Conservation (phyloP, 2,888 invertebrate species). For the Troglohyphantes excavatus region DNA sequence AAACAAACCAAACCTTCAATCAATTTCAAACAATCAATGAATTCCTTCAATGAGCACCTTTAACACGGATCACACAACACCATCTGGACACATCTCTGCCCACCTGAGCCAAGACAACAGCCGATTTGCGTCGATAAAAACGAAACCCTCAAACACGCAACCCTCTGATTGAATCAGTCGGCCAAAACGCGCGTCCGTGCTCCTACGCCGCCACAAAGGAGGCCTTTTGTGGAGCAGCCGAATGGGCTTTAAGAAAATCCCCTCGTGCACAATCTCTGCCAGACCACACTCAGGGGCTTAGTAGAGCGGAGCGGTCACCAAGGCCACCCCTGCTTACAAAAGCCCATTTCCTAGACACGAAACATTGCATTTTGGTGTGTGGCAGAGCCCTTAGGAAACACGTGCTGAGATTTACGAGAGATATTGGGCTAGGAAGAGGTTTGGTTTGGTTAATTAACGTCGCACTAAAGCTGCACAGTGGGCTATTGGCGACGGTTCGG, state of each 20-base stretch:
- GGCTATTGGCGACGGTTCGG: no score
- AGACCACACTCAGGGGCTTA: conserved; percentile 44
- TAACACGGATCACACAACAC: not conserved
- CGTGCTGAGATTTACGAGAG: not conserved
- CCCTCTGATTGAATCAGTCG: conserved; percentile 40
- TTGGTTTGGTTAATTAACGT: no score
- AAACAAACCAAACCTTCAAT: no score
- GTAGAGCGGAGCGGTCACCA: conserved; percentile 75
- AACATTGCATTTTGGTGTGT: conserved; percentile 47
- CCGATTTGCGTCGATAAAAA: not conserved
- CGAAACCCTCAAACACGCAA: conserved; percentile 21
- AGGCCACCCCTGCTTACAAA: conserved; percentile 67
- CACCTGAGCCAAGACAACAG: not conserved
- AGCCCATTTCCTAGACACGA: conserved; percentile 66
- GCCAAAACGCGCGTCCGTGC: conserved; percentile 17
- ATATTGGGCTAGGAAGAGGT: no score
- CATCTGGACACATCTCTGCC: not conserved
- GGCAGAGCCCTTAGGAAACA: not conserved
- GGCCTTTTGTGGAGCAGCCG: conserved; percentile 51
- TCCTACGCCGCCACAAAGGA: conserved; percentile 1
- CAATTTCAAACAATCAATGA: no score
- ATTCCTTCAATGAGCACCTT: not conserved
- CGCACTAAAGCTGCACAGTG: no score
- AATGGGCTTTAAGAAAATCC: conserved; percentile 37
- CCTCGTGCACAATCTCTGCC: conserved; percentile 44